Evolutionary conservation across 2,113 vertebrate genomes (phyloP).

Genomic region (Solea solea): DNA sequence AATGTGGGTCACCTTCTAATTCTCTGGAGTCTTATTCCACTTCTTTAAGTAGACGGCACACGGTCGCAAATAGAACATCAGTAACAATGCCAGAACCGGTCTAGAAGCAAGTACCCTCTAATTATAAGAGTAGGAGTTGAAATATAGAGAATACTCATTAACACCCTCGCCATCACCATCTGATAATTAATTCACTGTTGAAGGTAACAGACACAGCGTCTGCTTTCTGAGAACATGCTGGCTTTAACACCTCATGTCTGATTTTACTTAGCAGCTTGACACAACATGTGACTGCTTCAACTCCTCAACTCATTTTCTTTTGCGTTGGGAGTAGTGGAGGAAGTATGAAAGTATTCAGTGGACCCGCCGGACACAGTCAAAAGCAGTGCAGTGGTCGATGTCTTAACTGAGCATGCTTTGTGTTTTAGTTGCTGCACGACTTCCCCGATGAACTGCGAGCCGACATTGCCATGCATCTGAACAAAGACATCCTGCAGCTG

Average conservation of each 20-base stretch:
- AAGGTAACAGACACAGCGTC: slow-evolving; percentile 43
- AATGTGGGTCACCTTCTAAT: slow-evolving; percentile 46
- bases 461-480: slow-evolving; percentile 95
- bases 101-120: slow-evolving; percentile 26
- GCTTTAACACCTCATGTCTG: slow-evolving; percentile 31
- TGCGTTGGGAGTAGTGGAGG: neutral
- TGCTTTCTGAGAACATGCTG: slow-evolving; percentile 42
- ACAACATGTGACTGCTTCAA: neutral
- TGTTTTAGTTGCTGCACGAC: slow-evolving; percentile 89
- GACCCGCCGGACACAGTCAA: neutral
- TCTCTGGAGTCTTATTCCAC: slow-evolving; percentile 54
- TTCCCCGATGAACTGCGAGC: slow-evolving; percentile 95
- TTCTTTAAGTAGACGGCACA: slow-evolving; percentile 46
- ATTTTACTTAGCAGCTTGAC: slow-evolving; percentile 28
- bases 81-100: slow-evolving; percentile 21
- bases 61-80: slow-evolving; percentile 46
- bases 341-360: neutral
- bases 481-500: slow-evolving; percentile 97
- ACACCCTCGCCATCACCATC: slow-evolving; percentile 56
- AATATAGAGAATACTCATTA: slow-evolving; percentile 61
- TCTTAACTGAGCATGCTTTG: neutral
- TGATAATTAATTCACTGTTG: slow-evolving; percentile 72
- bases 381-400: neutral
- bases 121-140: slow-evolving; percentile 45
- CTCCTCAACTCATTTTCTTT: neutral